Percentiles rank a stretch among this genome's conserved stretches.
Evolutionary conservation across 2,797 vertebrate species (phyloP).

Genomic region (Serranus cabrilla): DNA sequence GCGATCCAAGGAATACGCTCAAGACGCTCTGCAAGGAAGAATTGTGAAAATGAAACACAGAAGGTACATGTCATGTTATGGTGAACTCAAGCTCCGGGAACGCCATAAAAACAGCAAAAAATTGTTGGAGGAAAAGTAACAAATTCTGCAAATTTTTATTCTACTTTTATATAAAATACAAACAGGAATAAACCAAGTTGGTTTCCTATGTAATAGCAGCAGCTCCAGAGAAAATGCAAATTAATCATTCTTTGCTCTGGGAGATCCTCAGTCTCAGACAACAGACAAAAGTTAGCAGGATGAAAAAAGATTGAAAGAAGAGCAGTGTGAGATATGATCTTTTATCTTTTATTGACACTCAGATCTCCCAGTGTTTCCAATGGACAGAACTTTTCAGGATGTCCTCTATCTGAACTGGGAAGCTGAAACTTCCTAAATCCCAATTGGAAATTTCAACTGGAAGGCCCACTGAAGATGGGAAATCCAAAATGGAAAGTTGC

Average conservation of each 20-base stretch:
- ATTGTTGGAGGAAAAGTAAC: neutral
- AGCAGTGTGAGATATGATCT: neutral
- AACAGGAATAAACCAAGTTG: neutral
- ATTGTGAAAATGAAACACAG: neutral
- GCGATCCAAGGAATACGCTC: constrained; percentile 96
- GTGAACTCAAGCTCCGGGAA: neutral
- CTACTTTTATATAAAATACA: neutral
- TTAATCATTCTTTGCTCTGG: neutral
- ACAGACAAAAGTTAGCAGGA: neutral
- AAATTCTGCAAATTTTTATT: neutral
- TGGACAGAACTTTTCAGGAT: too few species aligned
- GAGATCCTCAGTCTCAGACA: neutral
- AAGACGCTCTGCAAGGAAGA: constrained; percentile 86
- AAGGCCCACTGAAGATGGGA: too few species aligned
- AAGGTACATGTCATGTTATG: neutral
- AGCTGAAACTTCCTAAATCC: too few species aligned
- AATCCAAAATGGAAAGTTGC: too few species aligned
- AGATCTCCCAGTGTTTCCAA: too few species aligned
- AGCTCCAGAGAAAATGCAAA: neutral
- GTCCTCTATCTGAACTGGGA: too few species aligned
- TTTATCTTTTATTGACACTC: neutral
- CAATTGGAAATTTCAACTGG: too few species aligned
- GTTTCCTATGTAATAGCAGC: neutral
- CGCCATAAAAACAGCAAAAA: neutral
- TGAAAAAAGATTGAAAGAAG: neutral